These are phyloP conservation scores for Hormaphis cornu DNA, from an alignment of 1,140 invertebrate genomes.

Conservation along the genomic window DNA sequence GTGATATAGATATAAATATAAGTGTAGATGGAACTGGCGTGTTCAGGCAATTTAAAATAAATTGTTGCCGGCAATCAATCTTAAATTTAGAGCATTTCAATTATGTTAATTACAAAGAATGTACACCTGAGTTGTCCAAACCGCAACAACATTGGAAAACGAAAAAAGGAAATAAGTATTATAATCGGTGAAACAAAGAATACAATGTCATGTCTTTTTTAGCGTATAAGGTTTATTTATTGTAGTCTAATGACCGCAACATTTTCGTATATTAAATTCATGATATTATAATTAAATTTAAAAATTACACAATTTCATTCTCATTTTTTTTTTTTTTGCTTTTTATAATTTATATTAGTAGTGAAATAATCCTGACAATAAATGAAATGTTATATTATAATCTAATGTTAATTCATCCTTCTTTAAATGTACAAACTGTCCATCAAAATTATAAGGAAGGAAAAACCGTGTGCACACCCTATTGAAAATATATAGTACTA, in stretches of 20 bases:
- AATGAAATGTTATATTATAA: constrained; percentile 13
- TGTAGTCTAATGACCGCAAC: constrained; percentile 28
- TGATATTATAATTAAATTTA: constrained; percentile 20
- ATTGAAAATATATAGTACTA: constrained; percentile 28
- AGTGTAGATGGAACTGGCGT: too few species aligned
- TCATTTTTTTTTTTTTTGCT: neutral
- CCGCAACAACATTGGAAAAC: neutral
- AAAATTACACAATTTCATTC: constrained; percentile 30
- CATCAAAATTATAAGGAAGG: constrained; percentile 18
- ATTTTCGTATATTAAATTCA: constrained; percentile 21
- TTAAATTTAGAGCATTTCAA: too few species aligned
- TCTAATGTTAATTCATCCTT: constrained; percentile 26
- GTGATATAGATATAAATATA: too few species aligned
- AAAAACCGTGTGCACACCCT: constrained; percentile 30
- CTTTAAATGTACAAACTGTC: constrained; percentile 18
- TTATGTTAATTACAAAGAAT: too few species aligned
- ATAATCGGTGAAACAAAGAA: neutral
- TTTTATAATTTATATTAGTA: constrained; percentile 7
- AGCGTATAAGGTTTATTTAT: constrained; percentile 29
- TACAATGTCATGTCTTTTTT: constrained; percentile 10
- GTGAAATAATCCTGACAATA: constrained; percentile 20
- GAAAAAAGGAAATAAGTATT: neutral
- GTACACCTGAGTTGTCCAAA: too few species aligned
- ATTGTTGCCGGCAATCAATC: too few species aligned
- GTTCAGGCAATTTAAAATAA: too few species aligned